Evolutionary conservation across 2,888 invertebrate genomes (phyloP), one percentile per base, ranked within the genome.

Genomic region (Orchesellides sinensis): DNA sequence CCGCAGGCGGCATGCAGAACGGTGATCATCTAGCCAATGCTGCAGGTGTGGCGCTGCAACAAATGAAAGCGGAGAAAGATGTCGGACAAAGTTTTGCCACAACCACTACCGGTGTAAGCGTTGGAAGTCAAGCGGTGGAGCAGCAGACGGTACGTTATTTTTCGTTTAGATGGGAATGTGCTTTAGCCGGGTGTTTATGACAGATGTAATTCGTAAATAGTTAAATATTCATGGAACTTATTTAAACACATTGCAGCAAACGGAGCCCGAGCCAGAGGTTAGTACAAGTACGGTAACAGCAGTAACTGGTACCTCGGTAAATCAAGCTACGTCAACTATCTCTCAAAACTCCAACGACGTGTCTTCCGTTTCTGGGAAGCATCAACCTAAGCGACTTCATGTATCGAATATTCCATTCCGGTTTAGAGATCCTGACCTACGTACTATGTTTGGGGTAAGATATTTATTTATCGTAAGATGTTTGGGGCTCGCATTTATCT

Each of bases 321-420:
- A 74, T 63, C 87, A 87, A 83, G 84, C 85, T 69, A 85, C 86
- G 14, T 84, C 86, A 40, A 86, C 86, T 40, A 84, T 84, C 12
- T 78, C 86, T 70, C 87, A 86, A 77, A 86, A 74, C 65, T 78
- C 86, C 52, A 87, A 52, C 45, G 86, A 87, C 56, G 66, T 82
- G 75, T 85, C 86, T 79, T 83, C 84, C 75, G 59, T 61, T 1
- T 63, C 74, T 25, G 84, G 81, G 65, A 86, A 91, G 92, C 91
- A 91, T 83, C 85, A 85, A 88, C 92, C 96, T 89, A 98, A 99
- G 91, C 93, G 99, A 90, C 93, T 99, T 89, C 99, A 99, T 91
- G 98, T 99, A 90, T 98, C 98, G 90, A 99, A 99, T 93, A 99
- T 99, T 93, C 99, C 99, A 90, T 99, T 99, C 93, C 93, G 99